Evolutionary conservation across 1,140 invertebrate genomes (phyloP).

Genomic region (Cryptotermes secundus): DNA sequence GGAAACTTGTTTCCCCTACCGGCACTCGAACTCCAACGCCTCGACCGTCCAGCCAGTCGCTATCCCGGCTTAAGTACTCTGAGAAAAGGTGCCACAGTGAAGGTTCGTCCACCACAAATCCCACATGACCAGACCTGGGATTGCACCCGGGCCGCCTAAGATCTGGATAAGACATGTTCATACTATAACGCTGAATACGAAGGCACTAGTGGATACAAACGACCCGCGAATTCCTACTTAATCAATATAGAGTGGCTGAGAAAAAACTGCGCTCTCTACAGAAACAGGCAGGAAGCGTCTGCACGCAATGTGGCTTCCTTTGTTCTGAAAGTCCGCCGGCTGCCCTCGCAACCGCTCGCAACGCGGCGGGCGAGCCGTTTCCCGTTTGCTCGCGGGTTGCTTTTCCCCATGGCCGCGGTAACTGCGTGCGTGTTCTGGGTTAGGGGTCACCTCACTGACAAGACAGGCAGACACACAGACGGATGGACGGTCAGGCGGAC

Average conservation of each 20-base stretch:
- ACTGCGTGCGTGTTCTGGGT: not conserved
- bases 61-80: too few species aligned
- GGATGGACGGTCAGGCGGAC: not conserved
- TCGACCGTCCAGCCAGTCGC: too few species aligned
- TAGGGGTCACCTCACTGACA: not conserved
- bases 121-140: too few species aligned
- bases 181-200: too few species aligned
- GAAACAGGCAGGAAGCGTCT: not conserved
- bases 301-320: not conserved
- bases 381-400: not conserved
- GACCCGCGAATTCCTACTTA: not conserved
- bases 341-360: not conserved
- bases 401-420: not conserved
- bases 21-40: too few species aligned
- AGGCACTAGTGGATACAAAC: too few species aligned
- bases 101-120: too few species aligned
- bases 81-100: too few species aligned
- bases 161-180: too few species aligned
- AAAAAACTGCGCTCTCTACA: not conserved
- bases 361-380: too few species aligned
- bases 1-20: too few species aligned
- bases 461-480: not conserved
- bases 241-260: constrained; percentile 4
- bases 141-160: too few species aligned
- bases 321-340: not conserved